These are phyloP conservation scores for Hermaeophaga mercurialis DNA, from an alignment of 2,888 invertebrate species.

Conservation along the genomic window DNA sequence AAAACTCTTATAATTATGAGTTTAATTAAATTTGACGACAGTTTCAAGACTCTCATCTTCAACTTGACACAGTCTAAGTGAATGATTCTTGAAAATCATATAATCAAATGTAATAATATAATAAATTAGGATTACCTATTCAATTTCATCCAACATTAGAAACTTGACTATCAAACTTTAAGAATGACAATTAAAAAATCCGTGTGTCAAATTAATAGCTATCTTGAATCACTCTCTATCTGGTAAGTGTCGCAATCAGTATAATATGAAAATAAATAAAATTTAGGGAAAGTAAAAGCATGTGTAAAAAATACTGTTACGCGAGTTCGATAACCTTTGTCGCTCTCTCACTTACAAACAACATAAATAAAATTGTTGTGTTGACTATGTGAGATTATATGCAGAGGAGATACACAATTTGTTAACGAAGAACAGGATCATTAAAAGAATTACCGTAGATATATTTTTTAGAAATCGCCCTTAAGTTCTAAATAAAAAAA, in stretches of 20 bases:
- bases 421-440: constrained; percentile 14
- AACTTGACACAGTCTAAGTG: too few relatives aligned
- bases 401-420: constrained; percentile 8
- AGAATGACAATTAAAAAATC: too few relatives aligned
- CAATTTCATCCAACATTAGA: too few relatives aligned
- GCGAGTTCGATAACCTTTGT: constrained; percentile 23
- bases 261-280: constrained; percentile 18
- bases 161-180: too few relatives aligned
- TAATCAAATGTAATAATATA: too few relatives aligned
- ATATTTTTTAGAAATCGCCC: not conserved
- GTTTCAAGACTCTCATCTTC: too few relatives aligned
- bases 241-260: constrained; percentile 1
- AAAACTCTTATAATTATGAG: too few relatives aligned
- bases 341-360: constrained; percentile 22
- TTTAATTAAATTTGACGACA: too few relatives aligned
- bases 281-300: constrained; percentile 21
- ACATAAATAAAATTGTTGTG: constrained; percentile 19
- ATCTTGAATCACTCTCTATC: not conserved
- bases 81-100: too few relatives aligned
- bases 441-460: not conserved
- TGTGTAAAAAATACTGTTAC: constrained; percentile 21
- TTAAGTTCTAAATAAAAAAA: not conserved
- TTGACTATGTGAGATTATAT: not conserved
- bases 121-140: too few relatives aligned
- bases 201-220: too few relatives aligned